Evolutionary conservation across 2,888 invertebrate species (phyloP).

Genomic region (Drosophila flavopinicola): DNA sequence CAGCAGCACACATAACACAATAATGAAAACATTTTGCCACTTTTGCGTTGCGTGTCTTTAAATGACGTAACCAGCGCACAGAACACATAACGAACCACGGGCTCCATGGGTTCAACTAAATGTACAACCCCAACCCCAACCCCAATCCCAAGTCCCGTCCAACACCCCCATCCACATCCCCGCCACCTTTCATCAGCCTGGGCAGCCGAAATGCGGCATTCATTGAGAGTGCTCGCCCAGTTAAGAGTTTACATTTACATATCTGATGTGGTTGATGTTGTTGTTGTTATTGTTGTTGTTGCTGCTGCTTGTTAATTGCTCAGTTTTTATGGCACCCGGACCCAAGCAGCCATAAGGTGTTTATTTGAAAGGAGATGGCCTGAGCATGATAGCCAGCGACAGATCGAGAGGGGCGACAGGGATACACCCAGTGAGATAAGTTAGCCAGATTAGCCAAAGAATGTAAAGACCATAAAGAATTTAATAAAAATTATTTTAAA

Average conservation of each 20-base stretch:
- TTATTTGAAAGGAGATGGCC: slow-evolving; percentile 40
- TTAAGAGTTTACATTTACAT: slow-evolving; percentile 58
- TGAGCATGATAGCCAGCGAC: slow-evolving; percentile 1
- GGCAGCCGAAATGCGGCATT: slow-evolving; percentile 14
- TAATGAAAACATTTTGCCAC: slow-evolving; percentile 68
- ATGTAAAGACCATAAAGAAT: too few species aligned
- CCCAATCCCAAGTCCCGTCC: too few species aligned
- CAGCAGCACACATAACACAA: slow-evolving; percentile 39
- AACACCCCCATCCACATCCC: too few species aligned
- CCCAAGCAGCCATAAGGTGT: slow-evolving; percentile 49
- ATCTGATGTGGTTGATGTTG: slow-evolving; percentile 23
- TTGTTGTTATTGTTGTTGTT: slow-evolving; percentile 13
- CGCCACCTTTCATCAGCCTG: not conserved
- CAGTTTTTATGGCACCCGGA: slow-evolving; percentile 57
- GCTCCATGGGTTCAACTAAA: slow-evolving; percentile 26
- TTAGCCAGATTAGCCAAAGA: too few species aligned
- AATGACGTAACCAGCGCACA: slow-evolving; percentile 70
- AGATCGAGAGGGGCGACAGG: not conserved
- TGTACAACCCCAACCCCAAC: too few species aligned
- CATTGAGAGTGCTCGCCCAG: slow-evolving; percentile 48
- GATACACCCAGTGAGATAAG: too few species aligned
- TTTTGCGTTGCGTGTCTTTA: slow-evolving; percentile 72
- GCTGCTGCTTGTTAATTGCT: slow-evolving; percentile 68
- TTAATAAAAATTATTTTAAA: too few species aligned
- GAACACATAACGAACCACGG: slow-evolving; percentile 38